A percentile compares a stretch with the other conserved stretches of the same genome.
phyloP scores from a whole-genome alignment of 2,888 invertebrate genomes.

The Pyrocoelia pectoralis region DNA sequence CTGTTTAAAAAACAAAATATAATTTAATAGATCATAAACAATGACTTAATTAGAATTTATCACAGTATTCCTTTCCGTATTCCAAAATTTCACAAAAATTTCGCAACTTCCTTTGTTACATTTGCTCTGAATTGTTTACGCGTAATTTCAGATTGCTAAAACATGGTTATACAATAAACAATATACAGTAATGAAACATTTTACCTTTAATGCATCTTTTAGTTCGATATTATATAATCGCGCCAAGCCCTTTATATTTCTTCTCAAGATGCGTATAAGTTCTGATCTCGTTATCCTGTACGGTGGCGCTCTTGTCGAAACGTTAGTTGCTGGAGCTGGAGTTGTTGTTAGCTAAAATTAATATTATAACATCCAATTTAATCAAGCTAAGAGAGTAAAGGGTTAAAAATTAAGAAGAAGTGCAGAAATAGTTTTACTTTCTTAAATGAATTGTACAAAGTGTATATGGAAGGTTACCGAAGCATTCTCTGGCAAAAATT shows the following conservation, averaged over 20 bases:
- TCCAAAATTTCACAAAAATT: slow-evolving; percentile 48
- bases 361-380: not conserved
- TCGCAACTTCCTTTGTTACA: slow-evolving; percentile 53
- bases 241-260: slow-evolving; percentile 62
- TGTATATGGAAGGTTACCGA: slow-evolving; percentile 46
- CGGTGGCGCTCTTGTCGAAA: slow-evolving; percentile 55
- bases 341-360: slow-evolving; percentile 43
- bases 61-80: not conserved
- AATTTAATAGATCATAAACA: no score
- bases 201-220: slow-evolving; percentile 62
- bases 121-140: slow-evolving; percentile 49
- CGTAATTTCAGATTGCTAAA: slow-evolving; percentile 50
- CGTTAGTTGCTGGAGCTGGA: slow-evolving; percentile 48
- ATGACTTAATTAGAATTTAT: no score
- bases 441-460: not conserved
- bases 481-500: slow-evolving; percentile 56
- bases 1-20: no score
- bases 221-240: slow-evolving; percentile 63
- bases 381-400: no score
- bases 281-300: slow-evolving; percentile 57
- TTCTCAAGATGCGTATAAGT: slow-evolving; percentile 57
- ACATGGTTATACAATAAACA: no score
- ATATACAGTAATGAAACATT: slow-evolving; percentile 28
- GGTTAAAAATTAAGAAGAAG: slow-evolving; percentile 22
- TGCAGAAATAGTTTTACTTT: not conserved